These are phyloP conservation scores for Carapus acus DNA, from an alignment of 2,797 vertebrate species.

Conservation along the genomic window DNA sequence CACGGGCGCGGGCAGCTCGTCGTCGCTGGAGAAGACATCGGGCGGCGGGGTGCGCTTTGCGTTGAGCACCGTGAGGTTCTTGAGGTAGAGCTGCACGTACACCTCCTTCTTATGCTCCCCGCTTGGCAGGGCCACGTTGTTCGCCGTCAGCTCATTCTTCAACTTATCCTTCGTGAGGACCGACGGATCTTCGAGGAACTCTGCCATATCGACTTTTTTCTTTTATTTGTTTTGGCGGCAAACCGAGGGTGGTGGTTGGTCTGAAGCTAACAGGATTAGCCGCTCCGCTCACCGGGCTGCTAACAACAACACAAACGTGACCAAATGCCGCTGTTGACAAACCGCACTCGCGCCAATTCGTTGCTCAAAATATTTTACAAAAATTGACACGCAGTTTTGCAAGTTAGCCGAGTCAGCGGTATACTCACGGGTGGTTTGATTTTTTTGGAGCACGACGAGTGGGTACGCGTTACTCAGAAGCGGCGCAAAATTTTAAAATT, in stretches of 20 bases:
- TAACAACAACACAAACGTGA: conserved; percentile 60
- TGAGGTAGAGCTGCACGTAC: conserved; percentile 90
- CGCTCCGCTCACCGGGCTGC: conserved; percentile 27
- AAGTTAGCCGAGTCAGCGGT: conserved; percentile 36
- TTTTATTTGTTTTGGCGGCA: not conserved
- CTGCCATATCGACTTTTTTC: conserved; percentile 81
- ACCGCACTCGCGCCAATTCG: conserved; percentile 57
- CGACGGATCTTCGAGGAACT: conserved; percentile 87
- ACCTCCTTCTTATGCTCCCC: conserved; percentile 93
- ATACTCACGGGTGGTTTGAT: conserved; percentile 21
- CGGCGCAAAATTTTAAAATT: conserved; percentile 8
- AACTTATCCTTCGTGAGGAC: conserved; percentile 91
- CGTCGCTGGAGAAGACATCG: conserved; percentile 89
- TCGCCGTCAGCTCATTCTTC: conserved; percentile 87
- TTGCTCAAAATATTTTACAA: conserved; percentile 32
- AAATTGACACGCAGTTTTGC: conserved; percentile 27
- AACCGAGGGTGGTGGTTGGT: not conserved
- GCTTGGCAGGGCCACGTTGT: conserved; percentile 85
- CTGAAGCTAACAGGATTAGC: conserved; percentile 19
- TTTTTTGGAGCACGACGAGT: conserved; percentile 44
- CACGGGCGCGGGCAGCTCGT: conserved; percentile 79
- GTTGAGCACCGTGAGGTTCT: conserved; percentile 83
- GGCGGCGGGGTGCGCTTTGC: conserved; percentile 64
- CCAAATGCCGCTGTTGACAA: conserved; percentile 62
- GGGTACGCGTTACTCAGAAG: not conserved